Conservation (phyloP, 2,797 vertebrate genomes). For the Carcharodon carcharias region DNA sequence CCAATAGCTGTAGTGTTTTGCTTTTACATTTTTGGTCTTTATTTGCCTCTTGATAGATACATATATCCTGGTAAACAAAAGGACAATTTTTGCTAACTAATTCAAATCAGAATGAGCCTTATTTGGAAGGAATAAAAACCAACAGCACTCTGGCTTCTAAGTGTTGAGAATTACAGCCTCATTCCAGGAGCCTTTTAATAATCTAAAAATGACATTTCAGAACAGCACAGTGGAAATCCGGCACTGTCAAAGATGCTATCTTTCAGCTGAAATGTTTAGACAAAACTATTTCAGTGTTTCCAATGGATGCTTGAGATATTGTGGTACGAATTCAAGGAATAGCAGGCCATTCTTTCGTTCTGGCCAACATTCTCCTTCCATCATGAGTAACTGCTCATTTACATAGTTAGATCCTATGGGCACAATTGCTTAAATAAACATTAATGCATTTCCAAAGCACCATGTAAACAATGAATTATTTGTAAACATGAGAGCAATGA, state of each 20-base stretch:
- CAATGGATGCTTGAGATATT: neutral
- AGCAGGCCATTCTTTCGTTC: neutral
- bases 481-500: neutral
- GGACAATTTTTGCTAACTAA: no score
- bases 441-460: neutral
- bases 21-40: no score
- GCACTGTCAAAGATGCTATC: neutral
- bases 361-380: neutral
- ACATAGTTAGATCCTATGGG: neutral
- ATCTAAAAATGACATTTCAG: neutral
- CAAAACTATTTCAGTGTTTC: neutral
- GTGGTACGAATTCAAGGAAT: neutral
- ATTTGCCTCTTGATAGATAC: no score
- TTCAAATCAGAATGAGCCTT: no score
- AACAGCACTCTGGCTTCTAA: no score
- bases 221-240: neutral
- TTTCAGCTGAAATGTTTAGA: neutral
- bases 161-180: no score
- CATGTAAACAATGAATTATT: neutral
- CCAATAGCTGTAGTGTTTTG: no score
- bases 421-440: neutral
- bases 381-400: neutral
- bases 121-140: no score
- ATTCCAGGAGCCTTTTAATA: no score
- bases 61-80: no score